phyloP scores from a whole-genome alignment of 2,797 vertebrate genomes.

The Threskiornis aethiopicus region DNA sequence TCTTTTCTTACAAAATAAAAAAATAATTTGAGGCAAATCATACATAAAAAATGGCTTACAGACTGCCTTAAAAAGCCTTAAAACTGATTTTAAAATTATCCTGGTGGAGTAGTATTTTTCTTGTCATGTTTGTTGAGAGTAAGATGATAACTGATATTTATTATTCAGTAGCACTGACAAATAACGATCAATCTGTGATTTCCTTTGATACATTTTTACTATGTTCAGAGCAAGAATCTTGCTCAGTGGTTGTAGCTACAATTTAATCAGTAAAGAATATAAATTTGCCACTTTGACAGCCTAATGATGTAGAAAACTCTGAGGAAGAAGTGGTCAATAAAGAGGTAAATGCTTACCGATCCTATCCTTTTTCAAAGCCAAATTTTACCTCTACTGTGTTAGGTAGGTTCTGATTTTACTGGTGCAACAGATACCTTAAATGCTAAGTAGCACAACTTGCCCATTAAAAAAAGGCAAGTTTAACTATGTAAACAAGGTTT shows the following conservation, averaged over 20 bases:
- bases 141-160: not conserved
- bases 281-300: conserved; percentile 26
- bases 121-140: conserved; percentile 20
- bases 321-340: not conserved
- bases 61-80: not conserved
- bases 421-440: not conserved
- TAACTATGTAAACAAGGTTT: not conserved
- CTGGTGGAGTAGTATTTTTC: not conserved
- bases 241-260: not conserved
- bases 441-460: not conserved
- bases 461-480: not conserved
- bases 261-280: conserved; percentile 24
- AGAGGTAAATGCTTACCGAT: not conserved
- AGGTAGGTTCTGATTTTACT: not conserved
- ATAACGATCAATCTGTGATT: not conserved
- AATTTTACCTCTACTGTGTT: not conserved
- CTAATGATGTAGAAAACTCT: conserved; percentile 24
- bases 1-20: not conserved
- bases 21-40: not conserved
- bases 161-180: conserved; percentile 3
- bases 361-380: not conserved
- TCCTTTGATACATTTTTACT: conserved; percentile 10
- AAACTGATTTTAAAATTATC: not conserved
- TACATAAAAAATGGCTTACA: not conserved
- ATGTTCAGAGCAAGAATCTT: not conserved